phyloP scores from a whole-genome alignment of 2,888 invertebrate species.

The Desoria tigrina region DNA sequence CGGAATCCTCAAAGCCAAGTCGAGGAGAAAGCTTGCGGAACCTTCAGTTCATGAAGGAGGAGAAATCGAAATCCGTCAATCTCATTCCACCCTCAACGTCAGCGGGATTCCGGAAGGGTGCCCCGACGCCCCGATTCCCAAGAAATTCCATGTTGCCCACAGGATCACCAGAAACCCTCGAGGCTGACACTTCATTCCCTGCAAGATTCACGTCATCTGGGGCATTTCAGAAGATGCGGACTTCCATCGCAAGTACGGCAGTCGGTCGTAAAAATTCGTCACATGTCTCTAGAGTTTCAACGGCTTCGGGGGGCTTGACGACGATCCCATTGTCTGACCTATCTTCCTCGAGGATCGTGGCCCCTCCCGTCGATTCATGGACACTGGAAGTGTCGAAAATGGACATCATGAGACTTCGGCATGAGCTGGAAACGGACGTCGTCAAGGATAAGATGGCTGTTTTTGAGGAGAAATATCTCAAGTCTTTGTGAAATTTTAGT shows the following conservation, averaged over 20 bases:
- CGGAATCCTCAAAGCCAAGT: background rate
- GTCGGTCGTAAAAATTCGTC: background rate
- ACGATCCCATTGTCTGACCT: too few species aligned
- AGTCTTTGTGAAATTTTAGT: slow-evolving; percentile 2
- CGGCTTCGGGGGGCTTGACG: background rate
- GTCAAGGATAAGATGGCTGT: slow-evolving; percentile 31
- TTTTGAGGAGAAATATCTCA: slow-evolving; percentile 7
- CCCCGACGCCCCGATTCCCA: slow-evolving; percentile 5
- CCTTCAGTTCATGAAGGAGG: background rate
- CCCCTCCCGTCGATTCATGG: slow-evolving; percentile 30
- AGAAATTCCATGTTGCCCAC: background rate
- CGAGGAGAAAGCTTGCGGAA: background rate
- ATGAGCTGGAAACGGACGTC: slow-evolving; percentile 42
- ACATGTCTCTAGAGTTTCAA: background rate
- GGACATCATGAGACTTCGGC: slow-evolving; percentile 42
- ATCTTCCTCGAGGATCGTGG: background rate
- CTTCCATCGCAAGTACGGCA: background rate
- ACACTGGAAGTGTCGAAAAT: slow-evolving; percentile 41
- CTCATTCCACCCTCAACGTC: background rate
- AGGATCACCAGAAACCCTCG: too few species aligned
- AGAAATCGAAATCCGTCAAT: background rate
- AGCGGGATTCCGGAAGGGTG: background rate
- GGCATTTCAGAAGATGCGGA: background rate
- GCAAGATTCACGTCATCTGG: background rate
- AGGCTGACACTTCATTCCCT: background rate